These are phyloP conservation scores for Lepidochrysops patricia DNA, from an alignment of 2,888 invertebrate species.

Conservation along the genomic window DNA sequence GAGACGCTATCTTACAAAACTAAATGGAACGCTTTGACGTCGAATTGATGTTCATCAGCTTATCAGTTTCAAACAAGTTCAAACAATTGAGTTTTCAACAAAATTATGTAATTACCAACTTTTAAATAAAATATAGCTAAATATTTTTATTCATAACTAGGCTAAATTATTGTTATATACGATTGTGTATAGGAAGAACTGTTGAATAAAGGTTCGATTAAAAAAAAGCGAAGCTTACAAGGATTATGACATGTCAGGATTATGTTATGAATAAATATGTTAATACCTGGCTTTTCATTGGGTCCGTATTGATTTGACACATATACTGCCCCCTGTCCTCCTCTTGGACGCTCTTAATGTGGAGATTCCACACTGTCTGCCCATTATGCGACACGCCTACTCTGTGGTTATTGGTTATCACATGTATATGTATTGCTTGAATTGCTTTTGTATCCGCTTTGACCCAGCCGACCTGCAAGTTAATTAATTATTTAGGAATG, in stretches of 20 bases:
- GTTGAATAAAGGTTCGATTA: not conserved
- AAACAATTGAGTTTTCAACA: constrained; percentile 3
- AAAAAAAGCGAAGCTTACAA: not conserved
- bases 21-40: constrained; percentile 44
- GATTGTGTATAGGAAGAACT: not conserved
- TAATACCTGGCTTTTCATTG: constrained; percentile 92
- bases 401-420: constrained; percentile 92
- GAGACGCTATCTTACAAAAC: constrained; percentile 28
- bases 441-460: constrained; percentile 95
- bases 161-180: not conserved
- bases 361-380: constrained; percentile 91
- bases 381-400: constrained; percentile 90
- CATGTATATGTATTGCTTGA: constrained; percentile 93
- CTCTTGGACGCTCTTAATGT: constrained; percentile 88
- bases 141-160: not conserved
- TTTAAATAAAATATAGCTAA: not conserved
- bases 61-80: not conserved
- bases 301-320: constrained; percentile 96
- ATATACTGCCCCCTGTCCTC: constrained; percentile 93
- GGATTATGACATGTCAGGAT: not conserved
- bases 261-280: constrained; percentile 14
- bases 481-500: constrained; percentile 21
- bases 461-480: constrained; percentile 90
- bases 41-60: constrained; percentile 33
- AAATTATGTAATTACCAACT: not conserved